phyloP scores from a whole-genome alignment of 2,113 vertebrate species.

The Trematocara zebra region DNA sequence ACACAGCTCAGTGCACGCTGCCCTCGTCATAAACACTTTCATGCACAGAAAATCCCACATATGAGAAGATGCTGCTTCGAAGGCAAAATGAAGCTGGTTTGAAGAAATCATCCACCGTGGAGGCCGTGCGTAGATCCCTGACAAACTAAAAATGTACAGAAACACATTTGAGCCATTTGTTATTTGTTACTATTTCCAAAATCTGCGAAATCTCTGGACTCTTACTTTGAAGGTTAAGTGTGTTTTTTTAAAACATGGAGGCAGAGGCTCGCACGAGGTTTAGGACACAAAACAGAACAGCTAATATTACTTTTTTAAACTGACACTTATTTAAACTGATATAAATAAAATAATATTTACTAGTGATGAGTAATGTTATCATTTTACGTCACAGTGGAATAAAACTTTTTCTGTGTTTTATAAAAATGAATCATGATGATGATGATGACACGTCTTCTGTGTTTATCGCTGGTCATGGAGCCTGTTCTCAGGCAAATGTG shows the following conservation, averaged over 20 bases:
- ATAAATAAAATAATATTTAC: not conserved
- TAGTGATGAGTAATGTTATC: not conserved
- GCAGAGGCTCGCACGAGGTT: not conserved
- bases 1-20: not conserved
- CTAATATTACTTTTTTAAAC: not conserved
- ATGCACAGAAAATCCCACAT: not conserved
- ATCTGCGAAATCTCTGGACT: not conserved
- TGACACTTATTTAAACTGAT: not conserved
- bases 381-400: not conserved
- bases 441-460: not conserved
- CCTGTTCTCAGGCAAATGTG: not conserved
- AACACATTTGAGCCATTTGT: not conserved
- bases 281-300: not conserved
- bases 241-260: not conserved
- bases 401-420: not conserved
- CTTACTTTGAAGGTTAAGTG: not conserved
- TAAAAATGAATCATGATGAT: not conserved
- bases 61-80: not conserved
- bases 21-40: no score
- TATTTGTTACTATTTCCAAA: not conserved
- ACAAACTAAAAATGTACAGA: not conserved
- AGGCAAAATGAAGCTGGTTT: not conserved
- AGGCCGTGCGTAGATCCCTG: rapidly evolving
- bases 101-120: not conserved
- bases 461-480: not conserved